phyloP scores from a whole-genome alignment of 1,140 invertebrate genomes.

The Drosophila hydei region DNA sequence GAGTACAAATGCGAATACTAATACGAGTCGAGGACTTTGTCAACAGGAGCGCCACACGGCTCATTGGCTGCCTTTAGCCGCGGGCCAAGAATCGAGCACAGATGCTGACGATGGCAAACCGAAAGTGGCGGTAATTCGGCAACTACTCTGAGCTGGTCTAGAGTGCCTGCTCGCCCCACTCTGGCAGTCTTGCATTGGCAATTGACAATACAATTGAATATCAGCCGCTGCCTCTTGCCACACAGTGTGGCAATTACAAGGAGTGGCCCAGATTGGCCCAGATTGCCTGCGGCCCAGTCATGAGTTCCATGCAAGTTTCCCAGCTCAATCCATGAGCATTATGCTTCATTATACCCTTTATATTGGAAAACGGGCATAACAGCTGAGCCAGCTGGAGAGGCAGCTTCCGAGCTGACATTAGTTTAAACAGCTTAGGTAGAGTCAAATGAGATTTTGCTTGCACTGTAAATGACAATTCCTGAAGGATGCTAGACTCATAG shows the following conservation, averaged over 20 bases:
- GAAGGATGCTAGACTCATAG: no score
- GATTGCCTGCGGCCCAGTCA: conserved; percentile 58
- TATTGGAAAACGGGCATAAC: conserved; percentile 42
- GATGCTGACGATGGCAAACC: conserved; percentile 71
- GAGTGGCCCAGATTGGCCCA: conserved; percentile 51
- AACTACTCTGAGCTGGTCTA: conserved; percentile 44
- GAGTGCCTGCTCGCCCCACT: background rate
- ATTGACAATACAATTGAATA: conserved; percentile 53
- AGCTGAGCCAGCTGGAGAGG: conserved; percentile 25
- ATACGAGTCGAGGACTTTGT: conserved; percentile 66
- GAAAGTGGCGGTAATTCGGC: conserved; percentile 67
- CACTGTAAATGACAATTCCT: background rate
- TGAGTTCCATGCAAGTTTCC: conserved; percentile 63
- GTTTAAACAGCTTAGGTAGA: background rate
- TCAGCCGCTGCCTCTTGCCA: conserved; percentile 32
- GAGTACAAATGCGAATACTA: conserved; percentile 29
- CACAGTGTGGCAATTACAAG: conserved; percentile 66
- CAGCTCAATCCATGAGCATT: conserved; percentile 44
- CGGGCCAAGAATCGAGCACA: conserved; percentile 76
- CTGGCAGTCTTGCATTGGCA: conserved; percentile 24
- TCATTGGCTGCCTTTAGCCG: conserved; percentile 75
- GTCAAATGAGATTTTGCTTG: background rate
- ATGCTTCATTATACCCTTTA: conserved; percentile 56
- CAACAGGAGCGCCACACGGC: conserved; percentile 71
- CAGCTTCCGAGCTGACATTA: background rate